phyloP scores from a whole-genome alignment of 2,888 invertebrate genomes.

The Pachliopta kotzebuea region DNA sequence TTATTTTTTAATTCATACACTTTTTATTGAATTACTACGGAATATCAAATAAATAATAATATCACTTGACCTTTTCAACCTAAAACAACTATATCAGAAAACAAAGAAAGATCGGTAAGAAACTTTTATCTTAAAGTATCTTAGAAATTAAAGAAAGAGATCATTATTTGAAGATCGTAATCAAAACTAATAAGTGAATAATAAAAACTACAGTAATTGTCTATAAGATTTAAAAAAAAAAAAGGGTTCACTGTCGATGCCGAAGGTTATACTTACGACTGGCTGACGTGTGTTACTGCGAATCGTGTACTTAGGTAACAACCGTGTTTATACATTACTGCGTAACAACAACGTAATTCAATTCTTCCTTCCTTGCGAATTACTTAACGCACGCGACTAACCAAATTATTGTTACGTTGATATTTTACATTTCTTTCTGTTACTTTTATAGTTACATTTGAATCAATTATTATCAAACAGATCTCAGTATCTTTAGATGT shows the following conservation, averaged over 20 bases:
- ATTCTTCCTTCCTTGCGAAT: constrained; percentile 64
- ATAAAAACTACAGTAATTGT: constrained; percentile 17
- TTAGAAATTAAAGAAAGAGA: too few species aligned
- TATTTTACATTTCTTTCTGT: too few species aligned
- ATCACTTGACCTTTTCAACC: too few species aligned
- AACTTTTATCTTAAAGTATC: too few species aligned
- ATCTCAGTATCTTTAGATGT: too few species aligned
- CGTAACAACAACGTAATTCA: constrained; percentile 46
- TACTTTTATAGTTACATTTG: too few species aligned
- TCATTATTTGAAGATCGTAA: too few species aligned
- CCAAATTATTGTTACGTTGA: background rate
- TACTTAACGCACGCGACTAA: constrained; percentile 49
- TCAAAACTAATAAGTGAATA: background rate
- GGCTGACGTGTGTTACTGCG: constrained; percentile 39
- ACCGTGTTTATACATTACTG: constrained; percentile 48
- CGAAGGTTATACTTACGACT: constrained; percentile 21
- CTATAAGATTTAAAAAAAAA: constrained; percentile 11
- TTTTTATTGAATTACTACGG: too few species aligned
- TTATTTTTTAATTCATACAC: background rate
- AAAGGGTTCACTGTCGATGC: constrained; percentile 8
- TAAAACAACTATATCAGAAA: too few species aligned
- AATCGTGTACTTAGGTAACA: constrained; percentile 48
- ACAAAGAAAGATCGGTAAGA: too few species aligned
- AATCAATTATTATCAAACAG: too few species aligned
- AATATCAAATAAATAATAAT: too few species aligned